Conservation (phyloP, 2,797 vertebrate species). For the Oophaga sylvatica region DNA sequence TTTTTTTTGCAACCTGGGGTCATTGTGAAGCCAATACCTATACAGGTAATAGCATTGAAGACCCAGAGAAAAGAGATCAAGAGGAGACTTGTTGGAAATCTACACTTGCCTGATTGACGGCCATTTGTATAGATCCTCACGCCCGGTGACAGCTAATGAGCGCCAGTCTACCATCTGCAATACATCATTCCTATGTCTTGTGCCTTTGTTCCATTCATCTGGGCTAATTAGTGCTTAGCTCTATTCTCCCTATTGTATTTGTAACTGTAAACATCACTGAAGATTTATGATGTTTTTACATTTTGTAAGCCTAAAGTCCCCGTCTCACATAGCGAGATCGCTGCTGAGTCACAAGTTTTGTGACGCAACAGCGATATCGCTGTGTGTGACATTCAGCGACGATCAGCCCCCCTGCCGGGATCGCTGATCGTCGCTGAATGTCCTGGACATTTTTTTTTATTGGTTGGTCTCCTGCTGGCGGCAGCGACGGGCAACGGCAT, state of each 20-base stretch:
- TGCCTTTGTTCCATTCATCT: slow-evolving; percentile 24
- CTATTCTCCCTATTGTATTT: slow-evolving; percentile 29
- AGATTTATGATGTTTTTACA: slow-evolving; percentile 4
- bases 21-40: background rate
- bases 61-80: background rate
- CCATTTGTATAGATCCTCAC: background rate
- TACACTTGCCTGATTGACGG: background rate
- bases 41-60: background rate
- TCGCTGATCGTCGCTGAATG: too few relatives aligned
- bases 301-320: background rate
- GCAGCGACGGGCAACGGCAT: too few relatives aligned
- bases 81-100: background rate
- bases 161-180: background rate
- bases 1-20: background rate
- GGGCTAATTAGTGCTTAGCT: slow-evolving; percentile 42
- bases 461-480: too few relatives aligned
- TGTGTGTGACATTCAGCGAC: too few relatives aligned
- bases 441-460: too few relatives aligned
- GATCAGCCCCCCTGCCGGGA: too few relatives aligned
- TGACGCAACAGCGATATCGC: too few relatives aligned
- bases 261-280: slow-evolving; percentile 19
- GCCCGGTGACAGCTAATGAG: slow-evolving; percentile 9
- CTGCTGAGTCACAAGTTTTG: too few relatives aligned
- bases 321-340: too few relatives aligned
- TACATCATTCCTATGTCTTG: slow-evolving; percentile 7